These are phyloP conservation scores for Neotoma lepida DNA, from an alignment of 2,113 vertebrate species.

Conservation along the genomic window DNA sequence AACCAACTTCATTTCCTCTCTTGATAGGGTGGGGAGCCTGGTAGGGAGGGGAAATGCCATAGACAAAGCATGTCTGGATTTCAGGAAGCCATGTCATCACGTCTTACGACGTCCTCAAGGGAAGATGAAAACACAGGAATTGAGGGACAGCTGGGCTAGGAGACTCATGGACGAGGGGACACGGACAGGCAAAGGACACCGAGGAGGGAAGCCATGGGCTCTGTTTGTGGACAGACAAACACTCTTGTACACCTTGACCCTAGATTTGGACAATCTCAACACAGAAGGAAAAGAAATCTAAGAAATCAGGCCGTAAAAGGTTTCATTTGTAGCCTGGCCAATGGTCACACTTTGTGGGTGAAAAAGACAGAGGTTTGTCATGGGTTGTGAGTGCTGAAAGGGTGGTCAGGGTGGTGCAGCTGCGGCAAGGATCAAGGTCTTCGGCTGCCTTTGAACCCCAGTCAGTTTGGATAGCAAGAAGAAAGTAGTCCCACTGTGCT, in stretches of 20 bases:
- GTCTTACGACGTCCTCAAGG: slow-evolving; percentile 43
- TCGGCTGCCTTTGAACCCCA: not conserved
- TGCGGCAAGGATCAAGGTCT: not conserved
- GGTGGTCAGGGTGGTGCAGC: not conserved
- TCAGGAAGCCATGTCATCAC: slow-evolving; percentile 68
- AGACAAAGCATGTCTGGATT: slow-evolving; percentile 65
- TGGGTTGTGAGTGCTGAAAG: not conserved
- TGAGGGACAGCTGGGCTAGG: not conserved
- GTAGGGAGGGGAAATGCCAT: slow-evolving; percentile 65
- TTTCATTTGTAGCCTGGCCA: not conserved
- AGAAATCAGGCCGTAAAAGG: not conserved
- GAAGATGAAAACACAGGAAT: slow-evolving; percentile 47
- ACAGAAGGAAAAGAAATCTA: not conserved
- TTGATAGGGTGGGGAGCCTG: slow-evolving; percentile 68
- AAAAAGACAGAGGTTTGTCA: not conserved
- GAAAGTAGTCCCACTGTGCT: not conserved
- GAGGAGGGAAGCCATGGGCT: not conserved
- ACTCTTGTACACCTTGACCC: not conserved
- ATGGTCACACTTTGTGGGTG: not conserved
- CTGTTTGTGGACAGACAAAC: not conserved
- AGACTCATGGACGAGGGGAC: not conserved
- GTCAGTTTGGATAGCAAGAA: not conserved
- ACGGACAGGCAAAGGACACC: not conserved
- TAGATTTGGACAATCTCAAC: not conserved
- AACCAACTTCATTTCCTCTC: slow-evolving; percentile 72